Evolutionary conservation across 2,888 invertebrate genomes (phyloP), one percentile per base, ranked within the genome.

Genomic region (Oscheius onirici): DNA sequence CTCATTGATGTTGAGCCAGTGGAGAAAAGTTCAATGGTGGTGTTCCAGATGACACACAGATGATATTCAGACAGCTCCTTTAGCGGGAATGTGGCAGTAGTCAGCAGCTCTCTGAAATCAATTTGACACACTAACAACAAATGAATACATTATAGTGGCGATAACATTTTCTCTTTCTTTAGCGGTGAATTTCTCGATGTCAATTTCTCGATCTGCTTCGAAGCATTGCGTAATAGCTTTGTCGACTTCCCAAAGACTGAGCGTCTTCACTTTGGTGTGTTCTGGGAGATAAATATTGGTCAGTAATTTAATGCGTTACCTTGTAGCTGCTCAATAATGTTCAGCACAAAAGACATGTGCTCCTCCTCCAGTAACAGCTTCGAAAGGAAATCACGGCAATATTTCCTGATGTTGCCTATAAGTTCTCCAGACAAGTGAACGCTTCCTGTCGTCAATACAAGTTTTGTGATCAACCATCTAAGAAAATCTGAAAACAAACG

Each of bases 391-490:
- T 46, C 20, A 5, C 46, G 11, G 41, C 24, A 34, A 58, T 58
- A 43, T 13, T 41, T 40, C 20, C 58, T 40, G 20, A 58, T 58
- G n/a, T 43, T 41, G 2, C 20, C 8, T 15, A 41, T 6, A 17
- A 41, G 13, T 58, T 58, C 43, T 41, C 20, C 41, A 8, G 15
- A n/a, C 20, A 58, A 22, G 41, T 41, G 15, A 15, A 17, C 8
- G 41, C 58, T 58, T 58, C 13, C 24, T n/a, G 41, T 41, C n/a
- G 58, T 58, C 17, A 58, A 20, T 8, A 58, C 41, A 10, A 58
- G 41, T 41, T 24, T 40, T 2, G 41, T 58, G n/a, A 43, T 10
- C 13, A 58, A 13, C 58, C 58, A 58, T 41, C 20, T 40, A 5
- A 58, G 6, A 43, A 58, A 58, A 58, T 43, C 58, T 58, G 22